A percentile compares a stretch with the other conserved stretches of the same genome.
These are phyloP conservation scores for Ctenomys sociabilis DNA, from an alignment of 2,113 vertebrate genomes.

Conservation along the genomic window DNA sequence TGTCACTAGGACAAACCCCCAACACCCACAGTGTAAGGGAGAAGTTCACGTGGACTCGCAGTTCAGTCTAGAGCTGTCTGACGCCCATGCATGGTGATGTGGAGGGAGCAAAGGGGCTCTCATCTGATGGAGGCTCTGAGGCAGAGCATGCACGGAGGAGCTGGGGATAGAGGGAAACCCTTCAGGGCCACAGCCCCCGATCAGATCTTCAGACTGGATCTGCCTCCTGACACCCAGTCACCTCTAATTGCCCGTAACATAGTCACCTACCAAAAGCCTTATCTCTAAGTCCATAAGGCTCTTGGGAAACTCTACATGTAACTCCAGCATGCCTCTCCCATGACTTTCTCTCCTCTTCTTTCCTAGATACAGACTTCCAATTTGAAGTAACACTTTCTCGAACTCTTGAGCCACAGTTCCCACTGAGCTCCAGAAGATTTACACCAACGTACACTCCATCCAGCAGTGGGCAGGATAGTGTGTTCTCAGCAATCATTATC, in stretches of 20 bases:
- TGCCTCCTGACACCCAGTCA: not conserved
- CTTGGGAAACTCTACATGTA: not conserved
- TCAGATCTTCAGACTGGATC: not conserved
- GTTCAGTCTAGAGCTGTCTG: not conserved
- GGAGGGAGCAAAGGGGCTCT: not conserved
- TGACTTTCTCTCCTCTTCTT: not conserved
- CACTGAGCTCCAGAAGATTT: not conserved
- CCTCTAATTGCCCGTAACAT: not conserved
- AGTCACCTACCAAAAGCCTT: not conserved
- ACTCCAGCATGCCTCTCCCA: not conserved
- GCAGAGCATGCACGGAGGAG: not conserved
- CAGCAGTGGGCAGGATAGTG: not conserved
- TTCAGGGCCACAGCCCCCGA: not conserved
- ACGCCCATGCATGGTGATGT: not conserved
- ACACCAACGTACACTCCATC: too few relatives aligned
- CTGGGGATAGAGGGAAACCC: not conserved
- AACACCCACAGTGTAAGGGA: not conserved
- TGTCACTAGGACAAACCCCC: not conserved
- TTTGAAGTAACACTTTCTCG: not conserved
- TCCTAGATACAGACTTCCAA: not conserved
- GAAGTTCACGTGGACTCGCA: not conserved
- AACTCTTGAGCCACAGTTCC: fast-evolving
- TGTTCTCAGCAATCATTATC: too few relatives aligned
- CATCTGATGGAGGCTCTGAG: not conserved
- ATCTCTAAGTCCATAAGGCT: not conserved